Evolutionary conservation across 2,797 vertebrate species (phyloP), one percentile per base, ranked within the genome.

Genomic region (Pelobates cultripes): DNA sequence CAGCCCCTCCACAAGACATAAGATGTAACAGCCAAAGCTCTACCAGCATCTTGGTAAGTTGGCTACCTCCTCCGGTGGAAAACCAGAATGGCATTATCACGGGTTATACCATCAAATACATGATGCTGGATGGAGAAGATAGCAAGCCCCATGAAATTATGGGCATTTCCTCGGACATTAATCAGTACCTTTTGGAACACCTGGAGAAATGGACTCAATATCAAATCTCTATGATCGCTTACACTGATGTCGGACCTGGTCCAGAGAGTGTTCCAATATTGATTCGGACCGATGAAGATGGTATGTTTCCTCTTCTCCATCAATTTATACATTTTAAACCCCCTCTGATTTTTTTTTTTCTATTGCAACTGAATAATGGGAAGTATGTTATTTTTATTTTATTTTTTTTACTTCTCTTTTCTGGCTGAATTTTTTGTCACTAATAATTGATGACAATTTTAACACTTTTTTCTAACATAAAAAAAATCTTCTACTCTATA

Each of bases 151-250:
- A 81, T 43, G 94, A 96, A 88, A 92, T 97, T 92, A 87, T 91
- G 88, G 93, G 91, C 92, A 96, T 99, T 87, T 92, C 95, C 72
- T 92, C 97, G 71, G 96, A 98, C 91, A 96, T 87, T 91, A 93
- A 92, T 68, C 93, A 95, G 73, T 97, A 96, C 93, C 95, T 97
- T 95, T 96, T 99, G 97, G 97, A 99, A 94, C 95, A 97, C 87
- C 95, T 99, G 96, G 97, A 99, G 93, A 99, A 99, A 96, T 99
- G 97, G 97, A 99, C 97, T 91, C 96, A 99, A 85, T 99, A 99
- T 92, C 94, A 91, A 28, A 96, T 99, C 91, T 96, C 95, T 76
- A 96, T 99, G 90, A 96, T 91, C 74, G 97, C 97, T 90, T 96
- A 97, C 88, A 99, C 98, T 75, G 96, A 98, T 88, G 96, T 97